Conservation (phyloP, 37 sponge, comb jelly and placozoan genomes). For the Crambe crambe region DNA sequence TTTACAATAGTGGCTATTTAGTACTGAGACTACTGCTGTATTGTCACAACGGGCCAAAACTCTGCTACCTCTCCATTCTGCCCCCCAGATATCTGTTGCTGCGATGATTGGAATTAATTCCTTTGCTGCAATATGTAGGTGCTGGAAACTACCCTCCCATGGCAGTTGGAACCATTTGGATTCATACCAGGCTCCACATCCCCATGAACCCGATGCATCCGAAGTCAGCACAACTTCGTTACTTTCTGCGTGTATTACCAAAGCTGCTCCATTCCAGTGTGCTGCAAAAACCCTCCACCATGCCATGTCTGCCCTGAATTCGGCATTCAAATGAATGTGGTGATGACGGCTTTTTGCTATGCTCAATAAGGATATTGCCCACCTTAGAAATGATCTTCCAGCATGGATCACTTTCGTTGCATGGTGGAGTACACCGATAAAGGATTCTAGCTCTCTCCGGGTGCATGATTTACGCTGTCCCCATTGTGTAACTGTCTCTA, state of each 20-base stretch:
- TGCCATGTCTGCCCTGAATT: no score
- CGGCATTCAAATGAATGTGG: background rate
- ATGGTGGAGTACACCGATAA: no score
- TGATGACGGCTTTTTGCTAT: background rate
- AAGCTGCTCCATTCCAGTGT: background rate
- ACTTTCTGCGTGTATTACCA: background rate
- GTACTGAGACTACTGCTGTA: no score
- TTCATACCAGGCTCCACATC: background rate
- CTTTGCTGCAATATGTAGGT: background rate
- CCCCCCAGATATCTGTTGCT: background rate
- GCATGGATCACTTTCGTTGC: no score
- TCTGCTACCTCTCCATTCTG: background rate
- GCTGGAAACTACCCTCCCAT: background rate
- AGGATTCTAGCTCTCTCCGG: no score
- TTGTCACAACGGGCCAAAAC: no score
- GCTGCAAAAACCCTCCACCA: background rate
- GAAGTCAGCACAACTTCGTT: background rate
- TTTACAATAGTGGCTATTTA: no score
- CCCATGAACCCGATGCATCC: background rate
- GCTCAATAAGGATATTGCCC: background rate
- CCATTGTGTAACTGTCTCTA: no score
- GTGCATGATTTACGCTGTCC: no score
- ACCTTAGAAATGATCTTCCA: background rate
- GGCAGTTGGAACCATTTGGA: background rate
- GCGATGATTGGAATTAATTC: background rate